Evolutionary conservation across 2,888 invertebrate species (phyloP), one percentile per base, ranked within the genome.

Genomic region (Drosophila colorata): DNA sequence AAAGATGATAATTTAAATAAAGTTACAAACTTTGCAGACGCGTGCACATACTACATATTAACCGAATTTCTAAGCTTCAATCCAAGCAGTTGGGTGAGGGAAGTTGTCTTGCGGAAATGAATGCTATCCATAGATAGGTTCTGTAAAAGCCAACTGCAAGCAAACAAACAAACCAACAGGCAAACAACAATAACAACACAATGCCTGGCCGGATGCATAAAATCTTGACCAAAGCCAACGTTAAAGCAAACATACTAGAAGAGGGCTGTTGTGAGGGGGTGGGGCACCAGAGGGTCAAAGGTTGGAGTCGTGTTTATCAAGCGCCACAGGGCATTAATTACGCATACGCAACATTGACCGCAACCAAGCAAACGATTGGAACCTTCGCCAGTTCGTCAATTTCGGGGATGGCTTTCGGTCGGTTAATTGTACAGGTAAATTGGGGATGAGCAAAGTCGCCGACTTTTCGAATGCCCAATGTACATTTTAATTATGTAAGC

Each of bases 251-350:
- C 51, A 74, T 60, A 52, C 13, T 28, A 5, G 28, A 14, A 47
- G 35, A 14, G 16, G 16, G 8, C 11, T 11, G 44, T 18, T 11
- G 37, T 18, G 48, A 14, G 40, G 33, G 41, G 31, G 46, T 14
- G 38, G 6, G 11, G 0, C 18, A n/a, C n/a, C n/a, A 25, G 28
- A 44, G 46, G 38, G 16, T 16, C 40, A 40, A 40, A 33, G 31
- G 40, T 20, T 41, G 53, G 18, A 59, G 40, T 37, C 78, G 74
- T 70, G 86, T 86, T 86, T 83, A 81, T 86, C 76, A 63, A 74
- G 58, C 73, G 68, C 81, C 77, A 65, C 66, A 71, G 58, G 81
- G 85, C 82, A 81, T 85, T 83, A 83, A 83, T 83, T 83, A 87
- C 87, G 85, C 70, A 83, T 83, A 83, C 82, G 78, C 76, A 73